A percentile compares a stretch with the other conserved stretches of the same genome.
Evolutionary conservation across 2,797 vertebrate genomes (phyloP).

Genomic region (Chrosomus eos): DNA sequence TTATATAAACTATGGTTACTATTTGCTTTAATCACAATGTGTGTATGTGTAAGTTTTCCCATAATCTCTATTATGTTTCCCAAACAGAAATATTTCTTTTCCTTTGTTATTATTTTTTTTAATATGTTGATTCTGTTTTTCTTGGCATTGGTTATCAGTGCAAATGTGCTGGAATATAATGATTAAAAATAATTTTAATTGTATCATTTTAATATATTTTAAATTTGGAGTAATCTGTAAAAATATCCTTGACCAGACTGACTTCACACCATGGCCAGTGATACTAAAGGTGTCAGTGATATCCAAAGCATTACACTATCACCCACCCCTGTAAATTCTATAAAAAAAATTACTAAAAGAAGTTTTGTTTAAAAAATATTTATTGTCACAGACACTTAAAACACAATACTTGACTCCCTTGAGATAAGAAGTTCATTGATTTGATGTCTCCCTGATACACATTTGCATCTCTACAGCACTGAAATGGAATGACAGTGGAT

Average conservation of each 20-base stretch:
- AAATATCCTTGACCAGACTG: neutral
- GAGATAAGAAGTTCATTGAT: slow-evolving; percentile 26
- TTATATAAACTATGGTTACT: neutral
- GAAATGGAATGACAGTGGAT: slow-evolving; percentile 11
- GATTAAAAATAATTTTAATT: no score
- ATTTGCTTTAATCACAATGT: neutral
- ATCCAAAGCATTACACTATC: neutral
- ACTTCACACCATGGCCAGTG: neutral
- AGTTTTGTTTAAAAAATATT: slow-evolving; percentile 60
- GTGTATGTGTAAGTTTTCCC: neutral
- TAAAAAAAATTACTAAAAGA: slow-evolving; percentile 6
- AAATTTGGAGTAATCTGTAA: neutral
- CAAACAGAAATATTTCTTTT: neutral
- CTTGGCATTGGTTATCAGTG: neutral
- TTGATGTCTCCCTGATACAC: slow-evolving; percentile 21
- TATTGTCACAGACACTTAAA: slow-evolving; percentile 55
- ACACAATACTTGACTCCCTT: slow-evolving; percentile 47
- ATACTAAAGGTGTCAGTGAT: neutral
- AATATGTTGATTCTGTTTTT: neutral
- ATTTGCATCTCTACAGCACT: slow-evolving; percentile 31
- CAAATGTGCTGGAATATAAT: neutral
- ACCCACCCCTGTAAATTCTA: neutral
- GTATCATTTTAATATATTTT: neutral
- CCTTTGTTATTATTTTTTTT: neutral
- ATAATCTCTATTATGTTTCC: neutral